Evolutionary conservation across 1,140 invertebrate genomes (phyloP), one percentile per base, ranked within the genome.

Genomic region (Andricus grossulariae): DNA sequence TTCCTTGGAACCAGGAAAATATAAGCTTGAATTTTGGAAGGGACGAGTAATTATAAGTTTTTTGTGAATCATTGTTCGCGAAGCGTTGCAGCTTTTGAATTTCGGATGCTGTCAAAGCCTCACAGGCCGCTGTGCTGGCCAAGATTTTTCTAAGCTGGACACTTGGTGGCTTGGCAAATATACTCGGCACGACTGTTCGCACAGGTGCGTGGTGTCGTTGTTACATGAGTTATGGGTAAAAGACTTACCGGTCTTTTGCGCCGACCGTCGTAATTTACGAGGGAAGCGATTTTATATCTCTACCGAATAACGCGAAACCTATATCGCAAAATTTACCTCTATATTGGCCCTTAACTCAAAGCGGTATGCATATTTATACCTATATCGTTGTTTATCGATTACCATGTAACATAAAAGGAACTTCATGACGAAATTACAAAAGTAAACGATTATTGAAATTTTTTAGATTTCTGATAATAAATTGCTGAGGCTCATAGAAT

Each of bases 121-220:
- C 81, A 73, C 71, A 79, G 78, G 78, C 79, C 57, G 60, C 72
- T 71, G 73, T 52, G 71, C 72, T 71, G 71, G 82, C 82, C 82
- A 83, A 83, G 82, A 81, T 83, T 83, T 83, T 83, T 83, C 82
- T 80, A 74, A 81, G 76, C 78, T 77, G 71, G 76, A 80, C 82
- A 83, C 79, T 81, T 81, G 81, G 82, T 72, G 82, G 82, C 73
- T 81, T 81, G 82, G 80, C 78, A 80, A 81, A 83, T 83, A 78
- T 78, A 81, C 82, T 79, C 76, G 70, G 76, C 79, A 81, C 74
- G 77, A 81, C 74, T 81, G 80, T 81, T 73, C 78, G 71, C 79
- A 80, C 82, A 83, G 82, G 82, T 83, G 82, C 76, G 73, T 57
- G 60, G 45, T 79, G 75, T 81, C 78, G 82, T 80, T 83, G 78